Percentiles rank a stretch among this genome's conserved stretches.
phyloP scores from a whole-genome alignment of 37 sponge, comb jelly and placozoan species.

The Cladorhizidae sp. region DNA sequence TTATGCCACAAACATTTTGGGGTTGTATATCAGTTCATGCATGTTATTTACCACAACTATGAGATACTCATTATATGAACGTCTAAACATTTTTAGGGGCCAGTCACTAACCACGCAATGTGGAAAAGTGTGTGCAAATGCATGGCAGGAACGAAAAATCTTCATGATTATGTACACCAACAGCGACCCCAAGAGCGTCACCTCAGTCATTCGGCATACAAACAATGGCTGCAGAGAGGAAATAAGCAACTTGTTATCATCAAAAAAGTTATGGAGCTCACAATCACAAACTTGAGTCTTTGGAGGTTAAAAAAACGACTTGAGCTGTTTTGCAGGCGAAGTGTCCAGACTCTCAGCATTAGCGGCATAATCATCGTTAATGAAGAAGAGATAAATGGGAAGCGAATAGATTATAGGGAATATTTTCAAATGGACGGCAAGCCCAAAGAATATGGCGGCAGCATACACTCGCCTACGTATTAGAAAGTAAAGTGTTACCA shows the following conservation, averaged over 20 bases:
- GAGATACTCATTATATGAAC: too few species aligned
- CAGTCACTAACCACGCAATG: too few species aligned
- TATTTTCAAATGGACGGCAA: slow-evolving; percentile 93
- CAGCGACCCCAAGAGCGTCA: too few species aligned
- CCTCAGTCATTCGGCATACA: too few species aligned
- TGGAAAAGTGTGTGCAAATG: too few species aligned
- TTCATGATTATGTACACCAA: too few species aligned
- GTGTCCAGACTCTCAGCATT: neutral
- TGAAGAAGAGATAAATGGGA: slow-evolving; percentile 70
- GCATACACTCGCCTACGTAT: slow-evolving; percentile 19
- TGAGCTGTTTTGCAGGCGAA: neutral
- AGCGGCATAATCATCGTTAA: slow-evolving; percentile 19
- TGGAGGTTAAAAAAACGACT: slow-evolving; percentile 9
- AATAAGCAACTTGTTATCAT: slow-evolving; percentile 21
- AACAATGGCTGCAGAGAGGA: too few species aligned
- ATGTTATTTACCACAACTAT: too few species aligned
- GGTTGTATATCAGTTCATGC: too few species aligned
- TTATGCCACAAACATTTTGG: too few species aligned
- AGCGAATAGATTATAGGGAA: slow-evolving; percentile 93
- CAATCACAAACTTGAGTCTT: slow-evolving; percentile 48
- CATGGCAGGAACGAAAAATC: too few species aligned
- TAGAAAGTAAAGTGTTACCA: slow-evolving; percentile 57
- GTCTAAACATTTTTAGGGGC: too few species aligned
- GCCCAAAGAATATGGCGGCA: slow-evolving; percentile 68
- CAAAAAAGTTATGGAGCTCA: slow-evolving; percentile 45